A percentile compares a stretch with the other conserved stretches of the same genome.
These are phyloP conservation scores for Platycnemis pennipes DNA, from an alignment of 2,888 invertebrate genomes.

Conservation along the genomic window DNA sequence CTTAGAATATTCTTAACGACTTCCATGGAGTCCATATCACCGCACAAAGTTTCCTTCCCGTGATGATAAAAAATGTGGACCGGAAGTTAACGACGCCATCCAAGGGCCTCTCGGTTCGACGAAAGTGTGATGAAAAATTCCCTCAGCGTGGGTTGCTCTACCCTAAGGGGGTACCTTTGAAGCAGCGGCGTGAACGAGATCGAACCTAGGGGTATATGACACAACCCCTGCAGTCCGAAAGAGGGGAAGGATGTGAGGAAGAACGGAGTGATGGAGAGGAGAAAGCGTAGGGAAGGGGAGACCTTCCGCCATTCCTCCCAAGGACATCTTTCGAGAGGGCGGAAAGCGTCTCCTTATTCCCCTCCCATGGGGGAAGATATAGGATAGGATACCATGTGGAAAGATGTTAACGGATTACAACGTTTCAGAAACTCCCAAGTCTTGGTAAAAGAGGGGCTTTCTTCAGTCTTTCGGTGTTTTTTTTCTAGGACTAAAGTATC, in stretches of 20 bases:
- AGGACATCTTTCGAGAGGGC: background rate
- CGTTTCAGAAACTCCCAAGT: no score
- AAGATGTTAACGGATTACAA: no score
- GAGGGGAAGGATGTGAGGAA: background rate
- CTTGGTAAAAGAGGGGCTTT: no score
- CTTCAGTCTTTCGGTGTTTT: no score
- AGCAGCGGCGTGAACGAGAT: background rate
- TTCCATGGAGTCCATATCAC: no score
- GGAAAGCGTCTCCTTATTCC: background rate
- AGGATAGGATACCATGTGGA: no score
- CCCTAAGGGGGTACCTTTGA: background rate
- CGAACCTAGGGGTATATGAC: background rate
- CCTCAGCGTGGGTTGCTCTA: background rate
- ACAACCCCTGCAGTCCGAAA: background rate
- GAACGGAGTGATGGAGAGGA: background rate
- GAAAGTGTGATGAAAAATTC: background rate
- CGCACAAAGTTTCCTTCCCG: no score
- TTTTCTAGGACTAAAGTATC: no score
- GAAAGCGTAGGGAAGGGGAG: background rate
- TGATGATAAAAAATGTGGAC: background rate
- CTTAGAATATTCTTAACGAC: no score
- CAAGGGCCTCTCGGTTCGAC: background rate
- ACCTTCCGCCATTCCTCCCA: background rate
- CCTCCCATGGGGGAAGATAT: background rate
- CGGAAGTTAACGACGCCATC: background rate